Conservation (phyloP, 1,140 invertebrate species). For the Agrypnia vestita region DNA sequence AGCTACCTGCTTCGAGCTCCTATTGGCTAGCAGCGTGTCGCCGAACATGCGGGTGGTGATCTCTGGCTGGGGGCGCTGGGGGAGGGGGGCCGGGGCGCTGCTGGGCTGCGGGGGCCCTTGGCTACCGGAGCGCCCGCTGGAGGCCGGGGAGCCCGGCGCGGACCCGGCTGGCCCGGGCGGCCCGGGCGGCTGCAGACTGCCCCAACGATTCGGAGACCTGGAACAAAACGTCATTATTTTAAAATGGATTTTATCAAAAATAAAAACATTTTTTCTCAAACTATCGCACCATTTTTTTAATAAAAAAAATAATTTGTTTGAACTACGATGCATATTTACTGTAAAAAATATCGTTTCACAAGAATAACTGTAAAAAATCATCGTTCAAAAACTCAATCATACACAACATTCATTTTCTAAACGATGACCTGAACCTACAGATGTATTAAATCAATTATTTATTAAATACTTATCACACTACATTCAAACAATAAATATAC, state of each 20-base stretch:
- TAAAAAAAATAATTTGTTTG: too few species aligned
- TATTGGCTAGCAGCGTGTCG: conserved; percentile 72
- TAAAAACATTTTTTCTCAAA: neutral
- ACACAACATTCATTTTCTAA: too few species aligned
- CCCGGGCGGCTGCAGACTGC: conserved; percentile 58
- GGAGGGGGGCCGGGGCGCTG: conserved; percentile 49
- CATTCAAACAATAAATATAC: too few species aligned
- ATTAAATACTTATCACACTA: too few species aligned
- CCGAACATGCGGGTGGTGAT: conserved; percentile 75
- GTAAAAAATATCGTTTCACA: too few species aligned
- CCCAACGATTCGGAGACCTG: conserved; percentile 69
- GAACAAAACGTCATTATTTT: conserved; percentile 43
- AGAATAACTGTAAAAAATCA: too few species aligned
- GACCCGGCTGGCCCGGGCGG: conserved; percentile 35
- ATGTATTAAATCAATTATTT: too few species aligned
- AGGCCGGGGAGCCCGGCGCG: conserved; percentile 54
- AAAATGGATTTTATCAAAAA: neutral
- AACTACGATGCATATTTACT: too few species aligned
- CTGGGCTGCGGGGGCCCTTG: conserved; percentile 58
- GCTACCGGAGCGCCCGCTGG: conserved; percentile 56
- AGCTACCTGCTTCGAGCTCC: conserved; percentile 71
- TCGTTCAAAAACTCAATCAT: too few species aligned
- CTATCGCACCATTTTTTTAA: too few species aligned
- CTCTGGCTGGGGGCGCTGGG: conserved; percentile 57
- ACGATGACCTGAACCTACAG: too few species aligned